phyloP scores from a whole-genome alignment of 2,888 invertebrate genomes.

The Drosophila helvetica region DNA sequence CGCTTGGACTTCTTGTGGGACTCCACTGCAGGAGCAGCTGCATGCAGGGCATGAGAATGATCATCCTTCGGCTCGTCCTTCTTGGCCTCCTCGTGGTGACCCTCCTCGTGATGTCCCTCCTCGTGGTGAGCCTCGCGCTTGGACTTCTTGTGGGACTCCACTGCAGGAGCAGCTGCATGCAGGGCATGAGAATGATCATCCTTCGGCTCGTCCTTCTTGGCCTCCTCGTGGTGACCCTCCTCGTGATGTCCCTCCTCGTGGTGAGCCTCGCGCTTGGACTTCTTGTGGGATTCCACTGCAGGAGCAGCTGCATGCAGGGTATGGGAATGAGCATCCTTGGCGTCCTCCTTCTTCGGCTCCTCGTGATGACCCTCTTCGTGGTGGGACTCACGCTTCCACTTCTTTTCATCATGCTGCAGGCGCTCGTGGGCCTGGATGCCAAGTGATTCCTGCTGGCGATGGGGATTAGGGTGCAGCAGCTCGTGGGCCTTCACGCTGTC shows the following conservation, averaged over 20 bases:
- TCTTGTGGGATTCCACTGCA: neutral
- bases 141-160: neutral
- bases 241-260: too few species aligned
- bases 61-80: neutral
- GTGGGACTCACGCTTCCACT: neutral
- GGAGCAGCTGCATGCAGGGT: too few species aligned
- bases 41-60: neutral
- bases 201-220: neutral
- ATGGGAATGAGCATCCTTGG: neutral
- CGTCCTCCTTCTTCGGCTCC: neutral
- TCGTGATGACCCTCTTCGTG: conserved; percentile 2
- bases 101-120: conserved; percentile 9
- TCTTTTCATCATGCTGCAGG: neutral
- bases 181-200: neutral
- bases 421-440: neutral
- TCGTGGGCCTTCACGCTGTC: conserved; percentile 15
- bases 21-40: neutral
- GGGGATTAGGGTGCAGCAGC: conserved; percentile 9
- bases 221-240: neutral
- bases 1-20: conserved; percentile 7
- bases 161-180: too few species aligned
- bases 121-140: conserved; percentile 12
- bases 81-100: neutral
- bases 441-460: conserved; percentile 13
- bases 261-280: neutral